Conservation (phyloP, 2,888 invertebrate species). For the Archips crataeganus region DNA sequence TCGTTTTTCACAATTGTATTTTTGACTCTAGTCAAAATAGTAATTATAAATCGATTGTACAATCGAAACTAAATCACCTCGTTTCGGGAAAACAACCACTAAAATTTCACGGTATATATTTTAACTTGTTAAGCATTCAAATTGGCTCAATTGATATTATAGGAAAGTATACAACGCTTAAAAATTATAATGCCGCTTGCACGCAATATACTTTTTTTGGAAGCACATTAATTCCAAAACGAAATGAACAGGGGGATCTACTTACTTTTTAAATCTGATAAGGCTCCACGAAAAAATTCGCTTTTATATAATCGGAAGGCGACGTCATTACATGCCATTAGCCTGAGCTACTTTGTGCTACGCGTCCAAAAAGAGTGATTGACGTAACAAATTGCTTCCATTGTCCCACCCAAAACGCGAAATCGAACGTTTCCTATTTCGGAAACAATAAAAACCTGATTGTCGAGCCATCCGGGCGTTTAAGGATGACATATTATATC, state of each 20-base stretch:
- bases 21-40: too few species aligned
- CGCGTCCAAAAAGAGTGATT: constrained; percentile 52
- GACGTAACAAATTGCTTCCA: constrained; percentile 63
- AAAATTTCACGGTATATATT: too few species aligned
- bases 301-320: constrained; percentile 22
- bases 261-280: not conserved
- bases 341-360: constrained; percentile 21
- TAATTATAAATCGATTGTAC: too few species aligned
- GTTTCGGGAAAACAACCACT: too few species aligned
- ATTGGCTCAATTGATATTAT: not conserved
- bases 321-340: constrained; percentile 39
- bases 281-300: constrained; percentile 5
- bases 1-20: too few species aligned
- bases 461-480: constrained; percentile 12
- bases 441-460: constrained; percentile 41
- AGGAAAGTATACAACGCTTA: not conserved
- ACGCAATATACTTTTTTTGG: not conserved
- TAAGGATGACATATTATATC: constrained; percentile 19
- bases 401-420: constrained; percentile 52
- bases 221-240: not conserved
- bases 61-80: too few species aligned
- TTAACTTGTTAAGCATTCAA: too few species aligned
- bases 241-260: not conserved
- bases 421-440: constrained; percentile 47
- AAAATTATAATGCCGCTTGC: not conserved